Base-by-base conservation (phyloP, 2,888 invertebrate species). In the Parnassius smintheus region DNA sequence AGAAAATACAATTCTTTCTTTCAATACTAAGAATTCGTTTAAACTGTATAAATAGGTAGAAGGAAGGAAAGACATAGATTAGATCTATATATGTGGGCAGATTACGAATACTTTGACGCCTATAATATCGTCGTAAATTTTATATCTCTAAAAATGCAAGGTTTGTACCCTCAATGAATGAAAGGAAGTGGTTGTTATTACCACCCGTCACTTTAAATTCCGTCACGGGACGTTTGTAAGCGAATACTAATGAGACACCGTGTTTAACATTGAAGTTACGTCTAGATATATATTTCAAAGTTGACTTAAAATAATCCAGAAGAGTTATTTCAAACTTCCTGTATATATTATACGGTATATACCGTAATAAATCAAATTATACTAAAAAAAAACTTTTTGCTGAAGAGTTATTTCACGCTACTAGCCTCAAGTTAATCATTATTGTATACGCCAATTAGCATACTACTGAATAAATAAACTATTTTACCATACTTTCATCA, bases 161-260 rank as follows among this genome's bases (percentile, higher is more conserved):
- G 12, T 49, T 35, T 50, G 57, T 51, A 63, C 59, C 65, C 64
- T 65, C 64, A 61, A 59, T 71, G 70, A 75, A 73, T 73, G 74
- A 70, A 56, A 73, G 75, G 75, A 75, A 72, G 73, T 72, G 66
- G 70, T 70, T 67, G 68, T 71, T 72, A 72, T 68, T 71, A 69
- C 70, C 70, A 71, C 68, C 66, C 61, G 63, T 67, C 68, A 70
- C 66, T 70, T 70, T 62, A 67, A 69, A 74, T 68, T 70, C 72
- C 71, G 68, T 68, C 68, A 66, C 68, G 67, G 63, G 61, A 66
- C 56, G 63, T 64, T 69, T 64, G 67, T 70, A 68, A 65, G 65
- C 59, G 73, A 72, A 74, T 75, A 73, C 69, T 68, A 72, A 74
- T 56, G 44, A 56, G 59, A 18, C 44, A 10, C 22, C 25, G 51